Evolutionary conservation across 2,113 vertebrate genomes (phyloP), one percentile per base, ranked within the genome.

Genomic region (Etia nguti): DNA sequence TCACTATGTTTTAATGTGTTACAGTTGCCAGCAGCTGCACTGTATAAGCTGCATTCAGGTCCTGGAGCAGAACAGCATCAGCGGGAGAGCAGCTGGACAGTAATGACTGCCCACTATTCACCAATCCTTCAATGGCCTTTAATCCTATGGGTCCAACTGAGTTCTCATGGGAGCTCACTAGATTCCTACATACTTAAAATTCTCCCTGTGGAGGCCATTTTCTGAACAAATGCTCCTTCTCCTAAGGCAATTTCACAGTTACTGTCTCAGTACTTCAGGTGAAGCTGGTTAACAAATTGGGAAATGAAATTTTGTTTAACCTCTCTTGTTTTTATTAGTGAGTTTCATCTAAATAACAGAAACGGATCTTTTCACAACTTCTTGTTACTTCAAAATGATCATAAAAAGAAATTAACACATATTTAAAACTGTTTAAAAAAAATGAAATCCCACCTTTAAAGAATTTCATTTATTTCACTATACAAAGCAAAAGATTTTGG

Each of bases 51-150:
- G 18, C 60, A 48, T 52, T 85, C 13, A 56, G 46, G 55, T 85
- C 83, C 86, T 70, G 70, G 15, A 87, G 73, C 73, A 55, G 70
- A 31, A 48, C 34, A 29, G 54, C 5, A 10, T 89, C 57, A 60
- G 70, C 62, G 68, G 29, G 84, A 88, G 90, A 94, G 93, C 89
- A 94, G 90, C 92, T 94, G 92, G 83, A 82, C 83, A n/a, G 18
- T 52, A 77, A 86, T 85, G 81, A 90, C 82, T 91, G 75, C 77
- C 77, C 73, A 82, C 59, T 79, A 85, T 83, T 90, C 79, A 87
- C 68, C 70, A 84, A 91, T 89, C 79, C 52, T 89, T 87, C 84
- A 43, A 55, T 83, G 54, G 87, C 88, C 88, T 92, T 86, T 88
- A 29, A 73, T 87, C 82, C 82, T 68, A 5, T 83, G 60, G 86